Evolutionary conservation across 2,888 invertebrate genomes (phyloP).

Genomic region (Acronicta leporina): DNA sequence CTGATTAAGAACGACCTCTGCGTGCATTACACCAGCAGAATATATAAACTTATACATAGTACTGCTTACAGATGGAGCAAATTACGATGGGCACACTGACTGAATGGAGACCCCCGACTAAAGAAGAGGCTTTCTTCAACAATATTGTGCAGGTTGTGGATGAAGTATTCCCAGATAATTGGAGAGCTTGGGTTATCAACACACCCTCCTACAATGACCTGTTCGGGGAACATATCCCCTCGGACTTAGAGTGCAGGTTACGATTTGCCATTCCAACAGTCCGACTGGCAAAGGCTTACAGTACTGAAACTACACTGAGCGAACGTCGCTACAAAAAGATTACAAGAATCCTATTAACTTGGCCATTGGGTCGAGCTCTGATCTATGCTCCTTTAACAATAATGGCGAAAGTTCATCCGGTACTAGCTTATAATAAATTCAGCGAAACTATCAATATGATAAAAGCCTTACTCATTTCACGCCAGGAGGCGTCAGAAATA

Average conservation of each 20-base stretch:
- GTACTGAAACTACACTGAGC: conserved; percentile 3
- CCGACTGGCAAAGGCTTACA: not conserved
- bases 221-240: conserved; percentile 5
- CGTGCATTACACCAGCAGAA: conserved; percentile 1
- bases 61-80: conserved; percentile 1
- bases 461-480: not conserved
- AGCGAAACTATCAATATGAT: not conserved
- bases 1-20: not conserved
- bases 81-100: not conserved
- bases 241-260: conserved; percentile 5
- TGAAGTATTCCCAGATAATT: conserved; percentile 3
- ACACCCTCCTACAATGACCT: not conserved
- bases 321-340: conserved; percentile 6
- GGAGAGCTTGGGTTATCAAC: conserved; percentile 5
- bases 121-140: conserved; percentile 3
- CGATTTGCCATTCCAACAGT: conserved; percentile 7
- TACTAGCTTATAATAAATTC: not conserved
- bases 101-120: not conserved
- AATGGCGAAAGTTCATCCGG: conserved; percentile 8
- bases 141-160: conserved; percentile 1
- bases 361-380: conserved; percentile 10
- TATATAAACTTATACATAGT: not conserved
- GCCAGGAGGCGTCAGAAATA: not conserved
- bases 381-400: conserved; percentile 5
- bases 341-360: not conserved